Conservation (phyloP, 2,797 vertebrate species). For the Amniataba percoides region DNA sequence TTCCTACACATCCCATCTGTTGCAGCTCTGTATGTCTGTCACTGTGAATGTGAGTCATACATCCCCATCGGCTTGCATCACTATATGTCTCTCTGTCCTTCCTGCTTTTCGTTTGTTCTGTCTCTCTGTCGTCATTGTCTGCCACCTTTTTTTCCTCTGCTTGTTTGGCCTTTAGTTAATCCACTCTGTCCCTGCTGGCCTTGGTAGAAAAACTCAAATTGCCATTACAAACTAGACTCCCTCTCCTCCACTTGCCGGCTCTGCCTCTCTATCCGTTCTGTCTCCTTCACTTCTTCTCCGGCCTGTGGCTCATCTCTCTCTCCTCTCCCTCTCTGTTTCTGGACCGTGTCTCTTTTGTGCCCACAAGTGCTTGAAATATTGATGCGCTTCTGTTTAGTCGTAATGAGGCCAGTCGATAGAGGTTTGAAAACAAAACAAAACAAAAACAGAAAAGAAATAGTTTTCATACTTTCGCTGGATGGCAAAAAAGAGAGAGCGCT, state of each 20-base stretch:
- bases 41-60: slow-evolving; percentile 21
- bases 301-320: slow-evolving; percentile 25
- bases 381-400: slow-evolving; percentile 52
- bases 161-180: slow-evolving; percentile 41
- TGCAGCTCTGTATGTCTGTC: slow-evolving; percentile 26
- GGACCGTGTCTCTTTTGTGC: slow-evolving; percentile 47
- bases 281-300: not conserved
- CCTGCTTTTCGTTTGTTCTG: not conserved
- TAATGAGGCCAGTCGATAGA: slow-evolving; percentile 62
- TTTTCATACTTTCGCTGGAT: slow-evolving; percentile 38
- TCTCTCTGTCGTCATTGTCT: not conserved
- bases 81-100: not conserved
- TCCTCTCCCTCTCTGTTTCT: slow-evolving; percentile 21
- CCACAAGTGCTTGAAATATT: slow-evolving; percentile 68
- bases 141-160: slow-evolving; percentile 3
- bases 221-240: slow-evolving; percentile 18
- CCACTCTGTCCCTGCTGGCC: slow-evolving; percentile 38
- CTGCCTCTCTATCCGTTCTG: slow-evolving; percentile 4
- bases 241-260: slow-evolving; percentile 5
- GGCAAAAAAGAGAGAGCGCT: slow-evolving; percentile 39
- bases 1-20: slow-evolving; percentile 22
- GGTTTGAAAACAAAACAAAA: slow-evolving; percentile 25
- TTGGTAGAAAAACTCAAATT: slow-evolving; percentile 33
- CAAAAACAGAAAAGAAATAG: slow-evolving; percentile 1
- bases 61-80: slow-evolving; percentile 10